Base-by-base conservation (phyloP, 2,888 invertebrate genomes). In the Salticus scenicus region DNA sequence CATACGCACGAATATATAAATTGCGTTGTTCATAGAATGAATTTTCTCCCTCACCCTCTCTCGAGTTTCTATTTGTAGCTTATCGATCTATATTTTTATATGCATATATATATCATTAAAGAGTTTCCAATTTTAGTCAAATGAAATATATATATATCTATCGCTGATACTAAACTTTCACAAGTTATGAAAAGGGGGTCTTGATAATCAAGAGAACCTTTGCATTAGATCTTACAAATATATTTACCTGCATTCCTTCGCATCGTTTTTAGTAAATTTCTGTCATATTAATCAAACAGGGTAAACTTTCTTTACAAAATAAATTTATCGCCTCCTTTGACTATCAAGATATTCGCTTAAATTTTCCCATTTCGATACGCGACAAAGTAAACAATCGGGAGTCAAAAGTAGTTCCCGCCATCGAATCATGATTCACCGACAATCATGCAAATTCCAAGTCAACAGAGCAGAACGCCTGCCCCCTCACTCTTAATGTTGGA, bases 401-500 rank as follows among this genome's bases (percentile, higher is more conserved):
- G 57, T 57, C 57, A 57, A 57, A 57, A 57, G 57, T 24, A 57
- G 57, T 24, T 57, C 37, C 67, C 47, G 57, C 71, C 75, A 75
- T 75, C 75, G 37, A 67, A 81, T 83, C 72, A 47, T 66, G 82
- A 83, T 76, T 83, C 82, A 83, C 77, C 67, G 70, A 64, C 66
- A 82, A 71, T 76, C 82, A 74, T 70, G 82, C 63, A 82, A 82
- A 72, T 72, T 20, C 83, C n/a, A 30, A 73, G 83, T 77, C 72
- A 83, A 83, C 83, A 83, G 72, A 64, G 76, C 76, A 66, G 73
- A 73, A 73, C 37, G 69, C 74, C 41, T 69, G 30, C 71, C 57
- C 57, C 57, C 57, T 57, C 74, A 69, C 74, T 63, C 81, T 69
- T 73, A 57, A 24, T 57, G 63, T 28, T 27, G 63, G 63, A 64